phyloP scores from a whole-genome alignment of 1,140 invertebrate species.

The Drosophila takahashii region DNA sequence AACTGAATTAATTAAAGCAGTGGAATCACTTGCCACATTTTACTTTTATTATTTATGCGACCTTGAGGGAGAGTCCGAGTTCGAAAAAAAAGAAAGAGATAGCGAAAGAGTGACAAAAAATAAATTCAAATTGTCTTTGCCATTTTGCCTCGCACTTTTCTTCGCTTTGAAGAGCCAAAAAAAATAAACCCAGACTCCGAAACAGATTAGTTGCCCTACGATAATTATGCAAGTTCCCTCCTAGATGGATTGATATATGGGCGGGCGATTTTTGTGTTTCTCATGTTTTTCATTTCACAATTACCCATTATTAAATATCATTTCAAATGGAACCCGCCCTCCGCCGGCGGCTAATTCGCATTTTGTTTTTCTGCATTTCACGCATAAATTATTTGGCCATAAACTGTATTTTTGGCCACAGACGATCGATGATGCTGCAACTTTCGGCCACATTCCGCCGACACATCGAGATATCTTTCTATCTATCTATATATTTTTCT shows the following conservation, averaged over 20 bases:
- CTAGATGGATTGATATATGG: conserved; percentile 45
- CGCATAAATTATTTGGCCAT: conserved; percentile 69
- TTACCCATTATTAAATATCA: conserved; percentile 78
- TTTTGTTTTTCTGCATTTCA: conserved; percentile 73
- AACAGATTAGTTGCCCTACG: conserved; percentile 23
- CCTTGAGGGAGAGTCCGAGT: conserved; percentile 64
- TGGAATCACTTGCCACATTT: conserved; percentile 68
- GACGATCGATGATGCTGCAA: conserved; percentile 66
- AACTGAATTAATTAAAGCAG: conserved; percentile 79
- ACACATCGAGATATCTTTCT: conserved; percentile 14
- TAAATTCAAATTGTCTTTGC: conserved; percentile 62
- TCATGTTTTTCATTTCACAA: conserved; percentile 71
- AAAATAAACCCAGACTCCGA: conserved; percentile 15
- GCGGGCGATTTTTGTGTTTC: conserved; percentile 49
- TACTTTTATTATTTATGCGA: conserved; percentile 60
- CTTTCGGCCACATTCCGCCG: conserved; percentile 43
- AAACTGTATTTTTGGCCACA: conserved; percentile 35
- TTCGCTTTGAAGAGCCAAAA: conserved; percentile 16
- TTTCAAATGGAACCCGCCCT: conserved; percentile 63
- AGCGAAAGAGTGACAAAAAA: conserved; percentile 45
- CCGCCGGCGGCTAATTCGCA: conserved; percentile 40
- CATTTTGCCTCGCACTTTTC: conserved; percentile 57
- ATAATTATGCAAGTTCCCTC: conserved; percentile 65
- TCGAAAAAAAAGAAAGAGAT: conserved; percentile 2
- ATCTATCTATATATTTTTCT: conserved; percentile 7